Conservation (phyloP, 2,113 vertebrate species). For the Spilogale gracilis region DNA sequence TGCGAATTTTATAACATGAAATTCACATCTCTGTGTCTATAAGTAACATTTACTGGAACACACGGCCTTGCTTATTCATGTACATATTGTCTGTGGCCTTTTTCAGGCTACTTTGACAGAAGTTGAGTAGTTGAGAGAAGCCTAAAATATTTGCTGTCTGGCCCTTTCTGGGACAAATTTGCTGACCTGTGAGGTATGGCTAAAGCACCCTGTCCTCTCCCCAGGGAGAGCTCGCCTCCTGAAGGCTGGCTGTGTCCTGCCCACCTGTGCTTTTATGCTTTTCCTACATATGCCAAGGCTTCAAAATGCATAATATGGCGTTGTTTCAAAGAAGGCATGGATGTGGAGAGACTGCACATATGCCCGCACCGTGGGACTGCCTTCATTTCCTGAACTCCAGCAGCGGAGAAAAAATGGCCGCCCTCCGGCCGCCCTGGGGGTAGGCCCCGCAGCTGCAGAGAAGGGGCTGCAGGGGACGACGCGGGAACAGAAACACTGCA, state of each 20-base stretch:
- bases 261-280: neutral
- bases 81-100: neutral
- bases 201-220: neutral
- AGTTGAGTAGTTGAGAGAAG: neutral
- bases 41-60: neutral
- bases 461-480: neutral
- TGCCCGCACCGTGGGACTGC: neutral
- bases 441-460: neutral
- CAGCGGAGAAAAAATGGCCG: neutral
- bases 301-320: neutral
- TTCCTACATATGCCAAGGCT: neutral
- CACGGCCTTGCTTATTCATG: neutral
- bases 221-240: neutral
- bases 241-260: neutral
- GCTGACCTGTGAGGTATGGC: neutral
- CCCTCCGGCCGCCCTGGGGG: neutral
- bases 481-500: neutral
- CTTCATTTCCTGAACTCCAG: neutral
- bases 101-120: neutral
- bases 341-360: neutral
- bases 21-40: neutral
- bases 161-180: neutral
- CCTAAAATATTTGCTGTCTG: neutral
- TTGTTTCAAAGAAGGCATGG: neutral
- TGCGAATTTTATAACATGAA: neutral